Percentiles rank a stretch among this genome's conserved stretches.
Conservation (phyloP, 2,113 vertebrate genomes). For the Noturus placidus region DNA sequence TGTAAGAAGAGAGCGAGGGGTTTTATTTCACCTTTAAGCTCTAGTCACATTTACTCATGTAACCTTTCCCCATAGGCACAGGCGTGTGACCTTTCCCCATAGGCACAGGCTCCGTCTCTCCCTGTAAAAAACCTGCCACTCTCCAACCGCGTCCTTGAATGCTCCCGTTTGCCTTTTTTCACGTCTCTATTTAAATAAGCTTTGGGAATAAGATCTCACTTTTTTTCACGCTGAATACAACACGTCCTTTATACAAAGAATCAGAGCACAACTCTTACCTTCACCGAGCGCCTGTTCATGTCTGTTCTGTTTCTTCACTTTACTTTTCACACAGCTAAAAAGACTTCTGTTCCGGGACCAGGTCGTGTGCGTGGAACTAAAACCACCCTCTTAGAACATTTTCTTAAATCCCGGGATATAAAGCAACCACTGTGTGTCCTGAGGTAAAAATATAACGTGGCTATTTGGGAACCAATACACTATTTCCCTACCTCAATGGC, state of each 20-base stretch:
- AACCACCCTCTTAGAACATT: conserved; percentile 14
- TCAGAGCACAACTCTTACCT: neutral
- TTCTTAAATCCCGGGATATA: conserved; percentile 28
- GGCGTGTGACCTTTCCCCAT: conserved; percentile 30
- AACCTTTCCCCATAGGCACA: conserved; percentile 28
- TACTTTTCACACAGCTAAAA: conserved; percentile 42
- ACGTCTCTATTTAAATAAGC: conserved; percentile 31
- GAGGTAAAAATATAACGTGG: conserved; percentile 26
- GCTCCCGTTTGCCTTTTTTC: conserved; percentile 17
- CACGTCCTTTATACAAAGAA: conserved; percentile 29
- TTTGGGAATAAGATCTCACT: conserved; percentile 3
- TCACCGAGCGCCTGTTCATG: neutral
- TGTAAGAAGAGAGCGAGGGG: conserved; percentile 10
- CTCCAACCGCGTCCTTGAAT: conserved; percentile 8
- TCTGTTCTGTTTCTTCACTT: neutral
- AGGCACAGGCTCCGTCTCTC: conserved; percentile 11
- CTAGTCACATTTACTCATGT: conserved; percentile 17
- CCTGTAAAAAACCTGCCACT: conserved; percentile 23
- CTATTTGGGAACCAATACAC: conserved; percentile 24
- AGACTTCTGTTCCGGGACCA: neutral
- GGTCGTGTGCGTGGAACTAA: conserved; percentile 14
- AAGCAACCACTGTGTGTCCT: conserved; percentile 31
- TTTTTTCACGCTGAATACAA: conserved; percentile 12
- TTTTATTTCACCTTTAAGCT: conserved; percentile 20
- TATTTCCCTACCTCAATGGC: conserved; percentile 24